These are phyloP conservation scores for Lithosia quadra DNA, from an alignment of 2,888 invertebrate species.

Conservation along the genomic window DNA sequence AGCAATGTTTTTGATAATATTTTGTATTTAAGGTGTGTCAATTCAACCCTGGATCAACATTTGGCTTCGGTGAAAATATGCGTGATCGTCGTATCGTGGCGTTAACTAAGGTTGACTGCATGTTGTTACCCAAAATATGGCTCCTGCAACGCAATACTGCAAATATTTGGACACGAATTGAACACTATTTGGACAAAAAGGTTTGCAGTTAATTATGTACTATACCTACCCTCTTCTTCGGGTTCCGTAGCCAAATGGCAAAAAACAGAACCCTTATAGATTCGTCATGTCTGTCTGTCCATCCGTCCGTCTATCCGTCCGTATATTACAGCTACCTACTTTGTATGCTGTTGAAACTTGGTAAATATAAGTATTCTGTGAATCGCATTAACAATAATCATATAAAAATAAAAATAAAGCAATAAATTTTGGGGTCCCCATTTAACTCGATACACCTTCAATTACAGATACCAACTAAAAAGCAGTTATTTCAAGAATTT, in stretches of 20 bases:
- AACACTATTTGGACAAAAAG: slow-evolving; percentile 87
- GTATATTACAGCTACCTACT: too few species aligned
- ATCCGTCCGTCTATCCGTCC: too few species aligned
- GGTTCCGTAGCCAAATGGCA: background rate
- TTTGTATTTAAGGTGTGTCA: slow-evolving; percentile 83
- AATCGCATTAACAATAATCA: too few species aligned
- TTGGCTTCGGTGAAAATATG: slow-evolving; percentile 91
- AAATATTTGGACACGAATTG: slow-evolving; percentile 89
- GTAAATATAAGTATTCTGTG: too few species aligned
- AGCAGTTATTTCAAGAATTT: slow-evolving; percentile 86
- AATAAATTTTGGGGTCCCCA: too few species aligned
- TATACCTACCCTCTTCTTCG: background rate
- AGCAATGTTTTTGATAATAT: background rate
- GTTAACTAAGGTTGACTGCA: slow-evolving; percentile 87
- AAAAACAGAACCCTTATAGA: too few species aligned
- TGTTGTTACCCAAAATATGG: slow-evolving; percentile 91
- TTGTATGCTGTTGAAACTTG: too few species aligned
- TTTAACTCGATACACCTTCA: background rate
- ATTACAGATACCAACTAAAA: slow-evolving; percentile 85
- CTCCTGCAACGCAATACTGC: slow-evolving; percentile 89
- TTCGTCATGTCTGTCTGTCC: too few species aligned
- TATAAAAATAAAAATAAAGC: too few species aligned
- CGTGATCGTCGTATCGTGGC: slow-evolving; percentile 90
- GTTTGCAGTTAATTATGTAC: slow-evolving; percentile 50
- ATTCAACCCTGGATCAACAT: slow-evolving; percentile 87